A percentile compares a stretch with the other conserved stretches of the same genome.
Conservation (phyloP, 1,140 invertebrate species). For the Papilio machaon region DNA sequence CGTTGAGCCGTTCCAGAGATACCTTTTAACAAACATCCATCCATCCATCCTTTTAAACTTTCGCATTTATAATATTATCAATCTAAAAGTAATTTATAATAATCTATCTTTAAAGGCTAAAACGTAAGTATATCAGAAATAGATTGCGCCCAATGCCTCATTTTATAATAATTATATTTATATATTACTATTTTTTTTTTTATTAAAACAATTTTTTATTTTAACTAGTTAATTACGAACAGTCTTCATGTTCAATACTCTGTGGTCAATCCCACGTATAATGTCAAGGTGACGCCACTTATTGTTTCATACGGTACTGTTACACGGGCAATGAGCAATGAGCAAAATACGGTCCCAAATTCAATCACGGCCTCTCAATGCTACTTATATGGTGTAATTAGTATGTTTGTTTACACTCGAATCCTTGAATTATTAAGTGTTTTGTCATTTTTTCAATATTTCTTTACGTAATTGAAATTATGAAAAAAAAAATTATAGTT, state of each 20-base stretch:
- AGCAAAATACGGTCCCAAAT: conserved; percentile 30
- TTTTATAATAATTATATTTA: no score
- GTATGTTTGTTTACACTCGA: conserved; percentile 30
- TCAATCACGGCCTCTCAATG: conserved; percentile 38
- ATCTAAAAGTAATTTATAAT: no score
- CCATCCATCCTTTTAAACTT: no score
- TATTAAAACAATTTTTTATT: not conserved
- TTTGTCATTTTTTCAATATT: not conserved
- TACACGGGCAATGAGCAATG: conserved; percentile 29
- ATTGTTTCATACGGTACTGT: conserved; percentile 56
- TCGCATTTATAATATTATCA: no score
- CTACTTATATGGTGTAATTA: conserved; percentile 33
- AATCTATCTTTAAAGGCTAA: no score
- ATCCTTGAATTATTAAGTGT: conserved; percentile 2
- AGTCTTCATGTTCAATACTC: conserved; percentile 2
- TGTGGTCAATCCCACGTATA: conserved; percentile 46
- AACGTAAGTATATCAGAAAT: no score
- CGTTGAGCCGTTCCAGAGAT: no score
- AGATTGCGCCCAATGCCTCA: no score
- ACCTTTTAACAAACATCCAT: no score
- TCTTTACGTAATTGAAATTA: no score
- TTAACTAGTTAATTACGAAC: not conserved
- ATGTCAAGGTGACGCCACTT: conserved; percentile 57
- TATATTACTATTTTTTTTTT: no score
- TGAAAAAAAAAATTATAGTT: no score